Conservation (phyloP, 2,888 invertebrate genomes). For the Chaetoderma sp. region DNA sequence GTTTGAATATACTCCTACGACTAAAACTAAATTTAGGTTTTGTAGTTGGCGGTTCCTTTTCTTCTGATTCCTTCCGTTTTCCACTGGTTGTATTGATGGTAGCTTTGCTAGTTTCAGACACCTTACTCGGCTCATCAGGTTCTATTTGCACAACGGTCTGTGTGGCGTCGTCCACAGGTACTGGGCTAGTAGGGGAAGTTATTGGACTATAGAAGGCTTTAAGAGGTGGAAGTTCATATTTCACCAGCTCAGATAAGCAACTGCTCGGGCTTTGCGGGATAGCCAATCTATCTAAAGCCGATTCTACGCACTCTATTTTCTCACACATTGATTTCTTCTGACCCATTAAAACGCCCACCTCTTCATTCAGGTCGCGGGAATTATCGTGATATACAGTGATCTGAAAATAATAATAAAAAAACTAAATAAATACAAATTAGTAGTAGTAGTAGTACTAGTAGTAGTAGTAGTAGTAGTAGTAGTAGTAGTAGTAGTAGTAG, state of each 20-base stretch:
- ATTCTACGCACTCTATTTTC: slow-evolving; percentile 5
- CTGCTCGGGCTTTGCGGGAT: background rate
- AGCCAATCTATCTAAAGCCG: background rate
- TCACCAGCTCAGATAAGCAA: slow-evolving; percentile 2
- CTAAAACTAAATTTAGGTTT: no score
- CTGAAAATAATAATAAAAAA: no score
- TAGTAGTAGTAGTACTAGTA: no score
- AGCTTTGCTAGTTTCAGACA: background rate
- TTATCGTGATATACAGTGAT: background rate
- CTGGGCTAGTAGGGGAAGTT: no score
- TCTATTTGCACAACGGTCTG: background rate
- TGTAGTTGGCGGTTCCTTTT: no score
- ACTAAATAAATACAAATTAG: no score
- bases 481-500: no score
- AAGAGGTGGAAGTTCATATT: slow-evolving; percentile 1
- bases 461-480: no score
- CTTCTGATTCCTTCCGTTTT: background rate
- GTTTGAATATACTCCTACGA: no score
- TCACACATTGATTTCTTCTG: slow-evolving; percentile 4
- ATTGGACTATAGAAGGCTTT: background rate
- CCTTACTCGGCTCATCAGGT: background rate
- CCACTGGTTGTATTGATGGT: background rate
- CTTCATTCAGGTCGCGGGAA: slow-evolving; percentile 8
- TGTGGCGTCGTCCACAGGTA: no score
- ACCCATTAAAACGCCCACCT: slow-evolving; percentile 1